Evolutionary conservation across 2,113 vertebrate genomes (phyloP), one percentile per base, ranked within the genome.

Genomic region (Notarius quadriscutis): DNA sequence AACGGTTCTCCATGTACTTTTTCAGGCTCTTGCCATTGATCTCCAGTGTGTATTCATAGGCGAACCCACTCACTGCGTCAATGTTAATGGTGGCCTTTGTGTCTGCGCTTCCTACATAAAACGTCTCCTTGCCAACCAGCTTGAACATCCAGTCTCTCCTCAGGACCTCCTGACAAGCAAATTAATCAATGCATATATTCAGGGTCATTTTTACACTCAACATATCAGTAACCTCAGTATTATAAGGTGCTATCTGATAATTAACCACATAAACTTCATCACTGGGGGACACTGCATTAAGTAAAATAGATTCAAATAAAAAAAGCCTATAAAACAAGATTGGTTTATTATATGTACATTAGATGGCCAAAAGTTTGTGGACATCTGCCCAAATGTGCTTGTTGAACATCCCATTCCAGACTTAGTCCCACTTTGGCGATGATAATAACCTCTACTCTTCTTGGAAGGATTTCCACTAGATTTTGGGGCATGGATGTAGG

Each of bases 131-230:
- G 88, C 98, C 98, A 84, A 99, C 98, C 81, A 99, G 93, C 89
- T 99, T 99, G 93, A 99, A 99, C 98, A 99, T 99, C 98, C 98
- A 99, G 84, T 99, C 97, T 91, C 95, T 97, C 85, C 97, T 95
- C 91, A 99, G 93, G 18, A 96, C 92, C 92, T 99, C 97, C 98
- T 99, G 93, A 17, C 30, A 9, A 60, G 65, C 17, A 63, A 22
- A 87, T 22, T 2, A 81, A 48, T 34, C 63, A 22, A 71, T 48
- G 18, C 0, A 67, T 67, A 51, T 9, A 3, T 9, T 62, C 48
- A 75, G 72, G 4, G 4, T 25, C 25, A 51, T 51, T 77, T 22
- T 51, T 77, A 48, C 34, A 20, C 71, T 18, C 71, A 41, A 48
- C 3, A 50, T 5, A 72, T 18, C 69, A 5, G 4, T 22, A 74